These are phyloP conservation scores for Babylonia areolata DNA, from an alignment of 1,140 invertebrate species.

Conservation along the genomic window DNA sequence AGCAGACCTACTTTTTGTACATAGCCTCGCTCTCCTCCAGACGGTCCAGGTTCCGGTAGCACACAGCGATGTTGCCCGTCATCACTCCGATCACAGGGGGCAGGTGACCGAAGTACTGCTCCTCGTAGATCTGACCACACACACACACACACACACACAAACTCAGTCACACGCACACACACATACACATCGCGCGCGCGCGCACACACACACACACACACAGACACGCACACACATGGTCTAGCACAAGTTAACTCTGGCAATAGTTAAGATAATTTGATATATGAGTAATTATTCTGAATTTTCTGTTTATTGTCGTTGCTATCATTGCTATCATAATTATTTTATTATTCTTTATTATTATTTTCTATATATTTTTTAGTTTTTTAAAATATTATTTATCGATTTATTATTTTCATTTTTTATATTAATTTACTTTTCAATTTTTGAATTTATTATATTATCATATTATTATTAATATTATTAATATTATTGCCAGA, in stretches of 20 bases:
- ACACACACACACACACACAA: background rate
- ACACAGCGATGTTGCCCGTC: conserved; percentile 50
- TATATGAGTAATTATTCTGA: too few species aligned
- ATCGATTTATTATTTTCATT: too few species aligned
- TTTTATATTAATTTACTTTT: too few species aligned
- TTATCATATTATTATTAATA: too few species aligned
- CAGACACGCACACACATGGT: background rate
- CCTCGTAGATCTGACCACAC: conserved; percentile 46
- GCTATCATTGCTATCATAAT: too few species aligned
- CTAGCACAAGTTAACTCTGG: background rate
- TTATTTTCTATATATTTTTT: too few species aligned
- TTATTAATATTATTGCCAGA: too few species aligned
- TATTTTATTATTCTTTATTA: too few species aligned
- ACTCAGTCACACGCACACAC: background rate
- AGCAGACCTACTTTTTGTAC: conserved; percentile 47
- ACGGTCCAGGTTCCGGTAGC: conserved; percentile 44
- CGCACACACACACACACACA: conserved; percentile 19
- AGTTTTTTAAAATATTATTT: too few species aligned
- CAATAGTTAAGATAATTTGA: too few species aligned
- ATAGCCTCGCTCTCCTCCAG: conserved; percentile 48
- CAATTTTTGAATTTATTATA: too few species aligned
- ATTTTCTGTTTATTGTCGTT: too few species aligned
- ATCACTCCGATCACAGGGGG: conserved; percentile 46
- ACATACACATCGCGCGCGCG: background rate
- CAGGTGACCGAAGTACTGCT: conserved; percentile 44